phyloP scores from a whole-genome alignment of 2,113 vertebrate species.

The Copsychus sechellarum region DNA sequence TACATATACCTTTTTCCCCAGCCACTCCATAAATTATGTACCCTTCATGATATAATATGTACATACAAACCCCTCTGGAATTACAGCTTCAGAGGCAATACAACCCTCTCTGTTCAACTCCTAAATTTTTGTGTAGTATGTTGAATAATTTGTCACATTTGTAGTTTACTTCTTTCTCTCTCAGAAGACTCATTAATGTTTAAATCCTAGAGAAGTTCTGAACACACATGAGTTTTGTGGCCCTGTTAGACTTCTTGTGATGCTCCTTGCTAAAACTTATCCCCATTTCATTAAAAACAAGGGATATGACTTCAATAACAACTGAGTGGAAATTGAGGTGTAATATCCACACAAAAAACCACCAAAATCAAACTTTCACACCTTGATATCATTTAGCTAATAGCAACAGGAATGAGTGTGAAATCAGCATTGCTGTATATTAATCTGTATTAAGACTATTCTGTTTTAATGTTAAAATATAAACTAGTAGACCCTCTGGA shows the following conservation, averaged over 20 bases:
- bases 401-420: background rate
- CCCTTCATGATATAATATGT: background rate
- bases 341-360: background rate
- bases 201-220: background rate
- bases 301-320: background rate
- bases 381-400: background rate
- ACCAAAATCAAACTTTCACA: background rate
- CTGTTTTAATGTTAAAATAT: background rate
- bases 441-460: background rate
- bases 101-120: background rate
- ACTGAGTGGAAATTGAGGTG: background rate
- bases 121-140: background rate
- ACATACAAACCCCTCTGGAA: background rate
- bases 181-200: background rate
- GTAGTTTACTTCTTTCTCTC: background rate
- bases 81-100: background rate
- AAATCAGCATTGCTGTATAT: background rate
- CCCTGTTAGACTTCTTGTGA: background rate
- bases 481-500: background rate
- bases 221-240: background rate
- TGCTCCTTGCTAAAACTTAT: background rate
- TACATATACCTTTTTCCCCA: background rate
- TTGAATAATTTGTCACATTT: background rate
- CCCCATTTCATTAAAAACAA: background rate
- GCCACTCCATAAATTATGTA: background rate